Percentiles rank a stretch among this genome's conserved stretches.
Conservation (phyloP, 1,140 invertebrate species). For the Subanguina moxae region DNA sequence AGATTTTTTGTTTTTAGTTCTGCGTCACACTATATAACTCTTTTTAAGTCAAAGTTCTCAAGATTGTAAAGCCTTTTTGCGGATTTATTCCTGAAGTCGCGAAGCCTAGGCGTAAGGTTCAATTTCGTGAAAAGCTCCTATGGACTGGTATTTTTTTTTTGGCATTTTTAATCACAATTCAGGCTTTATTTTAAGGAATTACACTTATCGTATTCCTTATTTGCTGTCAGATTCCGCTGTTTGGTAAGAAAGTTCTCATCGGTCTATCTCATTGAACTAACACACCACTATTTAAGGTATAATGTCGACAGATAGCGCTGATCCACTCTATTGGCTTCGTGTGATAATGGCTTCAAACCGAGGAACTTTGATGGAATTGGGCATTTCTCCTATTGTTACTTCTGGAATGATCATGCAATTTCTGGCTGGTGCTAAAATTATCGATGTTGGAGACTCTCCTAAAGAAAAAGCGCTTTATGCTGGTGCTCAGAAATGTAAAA, state of each 20-base stretch:
- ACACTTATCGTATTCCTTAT: conserved; percentile 99
- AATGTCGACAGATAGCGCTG: conserved; percentile 99
- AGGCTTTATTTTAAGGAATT: too few species aligned
- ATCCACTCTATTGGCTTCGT: conserved; percentile 99
- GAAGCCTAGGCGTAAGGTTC: conserved; percentile 99
- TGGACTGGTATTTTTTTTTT: conserved; percentile 99
- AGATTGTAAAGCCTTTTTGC: conserved; percentile 99
- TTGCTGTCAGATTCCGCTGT: conserved; percentile 84
- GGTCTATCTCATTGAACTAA: conserved; percentile 8
- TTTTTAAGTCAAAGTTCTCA: conserved; percentile 97
- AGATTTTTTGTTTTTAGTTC: too few species aligned
- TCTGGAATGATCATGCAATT: conserved; percentile 99
- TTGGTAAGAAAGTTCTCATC: conserved; percentile 49
- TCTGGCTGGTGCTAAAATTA: conserved; percentile 96
- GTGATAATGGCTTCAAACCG: conserved; percentile 98
- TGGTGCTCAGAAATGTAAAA: conserved; percentile 96
- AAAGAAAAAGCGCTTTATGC: conserved; percentile 98
- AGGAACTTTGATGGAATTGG: conserved; percentile 95
- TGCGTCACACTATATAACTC: too few species aligned
- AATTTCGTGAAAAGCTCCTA: conserved; percentile 99
- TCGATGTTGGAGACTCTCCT: conserved; percentile 99
- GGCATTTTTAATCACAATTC: too few species aligned
- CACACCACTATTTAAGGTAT: conserved; percentile 69
- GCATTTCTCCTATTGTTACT: conserved; percentile 99
- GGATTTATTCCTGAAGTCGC: conserved; percentile 98